Conservation (phyloP, 2,888 invertebrate genomes). For the Helleia helle region DNA sequence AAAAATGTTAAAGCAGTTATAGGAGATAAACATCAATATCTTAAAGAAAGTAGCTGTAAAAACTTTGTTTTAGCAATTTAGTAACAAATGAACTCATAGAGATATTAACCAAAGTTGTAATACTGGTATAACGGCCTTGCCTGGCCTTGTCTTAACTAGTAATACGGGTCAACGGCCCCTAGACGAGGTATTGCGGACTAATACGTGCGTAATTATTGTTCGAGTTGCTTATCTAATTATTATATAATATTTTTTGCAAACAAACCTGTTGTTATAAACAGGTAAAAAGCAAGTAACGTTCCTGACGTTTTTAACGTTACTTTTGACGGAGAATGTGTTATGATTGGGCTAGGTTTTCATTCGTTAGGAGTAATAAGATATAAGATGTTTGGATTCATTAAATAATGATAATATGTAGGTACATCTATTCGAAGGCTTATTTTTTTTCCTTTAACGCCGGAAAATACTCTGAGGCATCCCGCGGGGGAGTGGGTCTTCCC, state of each 20-base stretch:
- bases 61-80: neutral
- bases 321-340: constrained; percentile 8
- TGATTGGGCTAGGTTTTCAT: no score
- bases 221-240: constrained; percentile 1
- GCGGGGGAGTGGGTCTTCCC: no score
- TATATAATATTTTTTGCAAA: constrained; percentile 11
- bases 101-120: constrained; percentile 7
- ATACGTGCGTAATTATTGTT: constrained; percentile 16
- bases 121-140: constrained; percentile 55
- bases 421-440: no score
- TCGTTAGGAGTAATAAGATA: no score
- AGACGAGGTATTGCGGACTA: constrained; percentile 17
- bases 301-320: no score
- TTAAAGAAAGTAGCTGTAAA: neutral
- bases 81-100: neutral
- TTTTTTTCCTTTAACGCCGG: no score
- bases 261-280: constrained; percentile 2
- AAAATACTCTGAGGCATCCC: no score
- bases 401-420: no score
- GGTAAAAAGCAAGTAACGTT: no score
- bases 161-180: constrained; percentile 29
- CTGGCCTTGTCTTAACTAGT: constrained; percentile 51
- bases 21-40: no score
- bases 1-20: no score
- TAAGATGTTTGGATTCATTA: no score